These are phyloP conservation scores for Spea multiplicata DNA, from an alignment of 2,113 vertebrate species.

Conservation along the genomic window DNA sequence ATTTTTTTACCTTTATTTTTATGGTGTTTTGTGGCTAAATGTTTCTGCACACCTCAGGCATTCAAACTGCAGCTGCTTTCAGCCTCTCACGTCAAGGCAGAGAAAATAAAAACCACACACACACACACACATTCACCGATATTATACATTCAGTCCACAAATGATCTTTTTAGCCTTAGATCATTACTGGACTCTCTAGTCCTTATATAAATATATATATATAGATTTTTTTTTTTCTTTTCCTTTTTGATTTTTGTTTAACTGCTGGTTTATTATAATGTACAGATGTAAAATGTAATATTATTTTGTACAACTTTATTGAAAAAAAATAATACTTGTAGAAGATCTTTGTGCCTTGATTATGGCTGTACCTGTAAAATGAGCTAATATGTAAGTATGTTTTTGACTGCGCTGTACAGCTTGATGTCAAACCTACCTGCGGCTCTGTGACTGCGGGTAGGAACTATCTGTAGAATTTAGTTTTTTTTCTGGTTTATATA, in stretches of 20 bases:
- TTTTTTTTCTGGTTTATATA: slow-evolving; percentile 83
- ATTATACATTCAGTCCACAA: slow-evolving; percentile 74
- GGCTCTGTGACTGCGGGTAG: slow-evolving; percentile 75
- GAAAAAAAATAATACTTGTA: slow-evolving; percentile 91
- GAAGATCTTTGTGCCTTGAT: slow-evolving; percentile 97
- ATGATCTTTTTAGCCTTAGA: slow-evolving; percentile 71
- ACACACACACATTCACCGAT: slow-evolving; percentile 68
- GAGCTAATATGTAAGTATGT: slow-evolving; percentile 93
- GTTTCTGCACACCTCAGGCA: slow-evolving; percentile 75
- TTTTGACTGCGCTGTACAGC: slow-evolving; percentile 92
- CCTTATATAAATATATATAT: slow-evolving; percentile 65
- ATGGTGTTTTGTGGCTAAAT: slow-evolving; percentile 60
- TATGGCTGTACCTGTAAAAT: slow-evolving; percentile 92
- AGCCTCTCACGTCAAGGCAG: slow-evolving; percentile 64
- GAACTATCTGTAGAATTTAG: slow-evolving; percentile 84
- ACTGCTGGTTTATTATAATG: slow-evolving; percentile 90
- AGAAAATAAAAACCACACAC: slow-evolving; percentile 50
- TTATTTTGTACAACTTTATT: slow-evolving; percentile 99
- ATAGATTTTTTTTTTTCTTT: slow-evolving; percentile 62
- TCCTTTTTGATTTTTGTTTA: slow-evolving; percentile 67
- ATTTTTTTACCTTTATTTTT: slow-evolving; percentile 51
- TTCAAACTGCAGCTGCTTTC: slow-evolving; percentile 69
- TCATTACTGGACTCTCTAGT: slow-evolving; percentile 62
- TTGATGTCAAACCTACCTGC: slow-evolving; percentile 86
- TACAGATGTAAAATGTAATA: slow-evolving; percentile 96